These are phyloP conservation scores for Sepioteuthis lessoniana DNA, from an alignment of 2,888 invertebrate genomes.

Conservation along the genomic window DNA sequence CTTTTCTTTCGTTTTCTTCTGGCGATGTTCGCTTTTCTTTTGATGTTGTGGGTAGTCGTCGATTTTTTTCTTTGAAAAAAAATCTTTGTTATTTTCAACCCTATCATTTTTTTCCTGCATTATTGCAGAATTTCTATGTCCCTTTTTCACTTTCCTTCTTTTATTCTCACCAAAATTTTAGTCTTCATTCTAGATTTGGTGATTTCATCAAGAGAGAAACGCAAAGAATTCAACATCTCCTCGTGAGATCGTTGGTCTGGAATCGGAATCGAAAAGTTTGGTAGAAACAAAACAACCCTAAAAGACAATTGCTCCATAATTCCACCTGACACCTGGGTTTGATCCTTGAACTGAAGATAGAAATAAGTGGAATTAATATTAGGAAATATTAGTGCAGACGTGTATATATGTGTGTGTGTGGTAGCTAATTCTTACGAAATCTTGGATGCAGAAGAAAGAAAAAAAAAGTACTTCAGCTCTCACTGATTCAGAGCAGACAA, in stretches of 20 bases:
- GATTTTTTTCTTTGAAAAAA: too few species aligned
- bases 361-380: not conserved
- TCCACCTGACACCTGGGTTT: not conserved
- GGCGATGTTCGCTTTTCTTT: too few species aligned
- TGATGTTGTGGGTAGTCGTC: too few species aligned
- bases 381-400: too few species aligned
- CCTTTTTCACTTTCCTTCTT: not conserved
- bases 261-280: not conserved
- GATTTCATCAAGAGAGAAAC: not conserved
- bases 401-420: not conserved
- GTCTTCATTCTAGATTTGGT: not conserved
- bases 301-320: not conserved
- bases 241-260: not conserved
- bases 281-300: not conserved
- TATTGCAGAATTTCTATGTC: not conserved
- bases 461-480: too few species aligned
- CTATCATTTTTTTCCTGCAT: not conserved
- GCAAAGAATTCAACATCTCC: not conserved
- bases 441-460: too few species aligned
- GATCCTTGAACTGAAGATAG: not conserved
- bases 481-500: too few species aligned
- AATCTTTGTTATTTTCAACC: not conserved
- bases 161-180: not conserved
- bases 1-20: too few species aligned
- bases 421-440: too few species aligned